Percentiles rank a stretch among this genome's conserved stretches.
phyloP scores from a whole-genome alignment of 2,888 invertebrate genomes.

The Gari tellinella region DNA sequence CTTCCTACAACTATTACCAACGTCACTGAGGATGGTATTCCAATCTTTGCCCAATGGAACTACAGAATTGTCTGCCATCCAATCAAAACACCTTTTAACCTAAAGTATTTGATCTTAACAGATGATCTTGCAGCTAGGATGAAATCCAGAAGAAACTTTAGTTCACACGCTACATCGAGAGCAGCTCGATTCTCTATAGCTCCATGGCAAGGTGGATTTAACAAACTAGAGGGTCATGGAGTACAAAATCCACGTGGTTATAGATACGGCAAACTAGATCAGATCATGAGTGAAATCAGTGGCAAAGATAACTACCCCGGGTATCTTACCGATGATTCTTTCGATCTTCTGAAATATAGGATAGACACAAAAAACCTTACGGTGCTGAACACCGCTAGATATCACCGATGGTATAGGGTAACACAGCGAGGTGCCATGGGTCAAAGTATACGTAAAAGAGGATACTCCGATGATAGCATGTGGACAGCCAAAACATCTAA shows the following conservation, averaged over 20 bases:
- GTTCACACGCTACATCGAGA: slow-evolving; percentile 23
- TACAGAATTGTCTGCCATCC: slow-evolving; percentile 74
- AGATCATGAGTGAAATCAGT: slow-evolving; percentile 55
- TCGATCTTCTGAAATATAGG: slow-evolving; percentile 38
- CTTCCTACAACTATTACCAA: slow-evolving; percentile 73
- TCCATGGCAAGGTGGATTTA: slow-evolving; percentile 11
- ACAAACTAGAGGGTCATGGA: slow-evolving; percentile 19
- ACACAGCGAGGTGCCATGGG: slow-evolving; percentile 53
- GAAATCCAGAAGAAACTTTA: slow-evolving; percentile 31
- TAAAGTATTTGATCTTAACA: slow-evolving; percentile 55
- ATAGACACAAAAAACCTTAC: slow-evolving; percentile 35
- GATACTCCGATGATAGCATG: slow-evolving; percentile 58
- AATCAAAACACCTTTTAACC: slow-evolving; percentile 53
- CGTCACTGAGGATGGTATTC: slow-evolving; percentile 43
- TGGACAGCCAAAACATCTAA: slow-evolving; percentile 70
- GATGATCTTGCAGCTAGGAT: slow-evolving; percentile 72
- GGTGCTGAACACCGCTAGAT: slow-evolving; percentile 45
- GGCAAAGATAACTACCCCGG: slow-evolving; percentile 53
- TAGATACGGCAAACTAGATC: slow-evolving; percentile 30
- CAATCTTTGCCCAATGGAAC: slow-evolving; percentile 73
- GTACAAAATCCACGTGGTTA: slow-evolving; percentile 2
- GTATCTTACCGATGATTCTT: slow-evolving; percentile 32
- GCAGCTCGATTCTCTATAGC: slow-evolving; percentile 54
- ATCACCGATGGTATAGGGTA: slow-evolving; percentile 48
- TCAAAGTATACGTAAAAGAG: slow-evolving; percentile 39